Evolutionary conservation across 2,113 vertebrate species (phyloP).

Genomic region (Rhizomys pruinosus): DNA sequence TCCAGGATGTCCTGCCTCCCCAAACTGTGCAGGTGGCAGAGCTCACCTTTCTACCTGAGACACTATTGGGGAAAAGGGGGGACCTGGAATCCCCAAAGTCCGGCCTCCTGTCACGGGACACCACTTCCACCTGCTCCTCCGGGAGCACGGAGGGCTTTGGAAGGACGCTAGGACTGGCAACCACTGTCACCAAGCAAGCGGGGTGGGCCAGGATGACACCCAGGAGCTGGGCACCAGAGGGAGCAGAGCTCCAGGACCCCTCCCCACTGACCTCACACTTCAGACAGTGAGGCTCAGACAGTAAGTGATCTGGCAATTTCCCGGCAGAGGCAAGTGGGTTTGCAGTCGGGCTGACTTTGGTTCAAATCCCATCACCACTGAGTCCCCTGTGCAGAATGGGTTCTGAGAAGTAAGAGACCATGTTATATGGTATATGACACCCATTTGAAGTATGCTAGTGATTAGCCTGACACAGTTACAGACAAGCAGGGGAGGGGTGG

Average conservation of each 20-base stretch:
- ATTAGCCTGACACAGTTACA: neutral
- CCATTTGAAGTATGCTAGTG: neutral
- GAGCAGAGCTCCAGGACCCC: neutral
- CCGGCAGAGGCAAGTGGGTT: neutral
- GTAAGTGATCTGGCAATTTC: neutral
- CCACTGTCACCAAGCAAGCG: neutral
- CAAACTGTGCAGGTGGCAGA: neutral
- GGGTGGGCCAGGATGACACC: neutral
- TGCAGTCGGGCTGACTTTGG: neutral
- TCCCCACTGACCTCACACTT: neutral
- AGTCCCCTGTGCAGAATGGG: neutral
- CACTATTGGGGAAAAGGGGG: neutral
- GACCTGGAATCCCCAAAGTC: neutral
- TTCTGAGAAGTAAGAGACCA: neutral
- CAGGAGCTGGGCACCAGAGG: neutral
- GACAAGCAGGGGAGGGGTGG: too few species aligned
- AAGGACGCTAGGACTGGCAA: neutral
- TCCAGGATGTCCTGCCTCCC: neutral
- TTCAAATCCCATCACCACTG: conserved; percentile 12
- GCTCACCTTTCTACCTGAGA: neutral
- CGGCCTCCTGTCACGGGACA: neutral
- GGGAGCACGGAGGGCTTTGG: neutral
- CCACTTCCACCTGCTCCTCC: neutral
- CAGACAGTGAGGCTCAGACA: neutral
- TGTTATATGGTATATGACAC: neutral